phyloP scores from a whole-genome alignment of 2,888 invertebrate genomes.

The Acleris emargana region DNA sequence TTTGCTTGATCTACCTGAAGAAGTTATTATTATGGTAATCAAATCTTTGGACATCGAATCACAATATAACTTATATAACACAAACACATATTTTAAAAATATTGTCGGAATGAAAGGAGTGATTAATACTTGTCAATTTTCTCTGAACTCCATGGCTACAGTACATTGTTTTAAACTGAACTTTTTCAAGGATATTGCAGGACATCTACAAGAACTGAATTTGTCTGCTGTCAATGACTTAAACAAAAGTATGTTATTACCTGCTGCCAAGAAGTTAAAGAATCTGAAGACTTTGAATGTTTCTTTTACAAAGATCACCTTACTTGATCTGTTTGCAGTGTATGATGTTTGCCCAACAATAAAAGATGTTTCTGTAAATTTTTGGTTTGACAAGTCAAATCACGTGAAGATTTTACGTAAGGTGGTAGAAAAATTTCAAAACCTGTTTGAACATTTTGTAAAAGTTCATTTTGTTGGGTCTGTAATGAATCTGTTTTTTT shows the following conservation, averaged over 20 bases:
- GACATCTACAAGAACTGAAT: constrained; percentile 27
- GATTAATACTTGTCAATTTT: constrained; percentile 15
- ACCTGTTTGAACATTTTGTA: constrained; percentile 29
- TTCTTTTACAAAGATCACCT: constrained; percentile 29
- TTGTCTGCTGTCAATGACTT: constrained; percentile 26
- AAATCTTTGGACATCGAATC: constrained; percentile 26
- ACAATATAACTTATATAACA: constrained; percentile 25
- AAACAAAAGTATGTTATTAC: constrained; percentile 23
- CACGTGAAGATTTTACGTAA: not conserved
- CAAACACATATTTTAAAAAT: constrained; percentile 20
- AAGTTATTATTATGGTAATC: constrained; percentile 28
- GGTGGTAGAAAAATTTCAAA: constrained; percentile 19
- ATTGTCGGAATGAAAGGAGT: constrained; percentile 25
- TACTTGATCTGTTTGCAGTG: constrained; percentile 23
- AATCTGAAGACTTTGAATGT: constrained; percentile 24
- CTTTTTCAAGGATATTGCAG: constrained; percentile 27
- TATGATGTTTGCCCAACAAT: constrained; percentile 24
- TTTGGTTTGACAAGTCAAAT: constrained; percentile 19
- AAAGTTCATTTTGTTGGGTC: constrained; percentile 27
- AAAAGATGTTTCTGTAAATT: constrained; percentile 27
- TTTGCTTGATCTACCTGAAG: constrained; percentile 30
- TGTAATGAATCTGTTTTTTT: constrained; percentile 25
- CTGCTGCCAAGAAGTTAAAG: constrained; percentile 30
- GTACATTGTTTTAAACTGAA: constrained; percentile 21
- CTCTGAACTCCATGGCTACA: constrained; percentile 25